These are phyloP conservation scores for Menura novaehollandiae DNA, from an alignment of 2,113 vertebrate genomes.

Conservation along the genomic window DNA sequence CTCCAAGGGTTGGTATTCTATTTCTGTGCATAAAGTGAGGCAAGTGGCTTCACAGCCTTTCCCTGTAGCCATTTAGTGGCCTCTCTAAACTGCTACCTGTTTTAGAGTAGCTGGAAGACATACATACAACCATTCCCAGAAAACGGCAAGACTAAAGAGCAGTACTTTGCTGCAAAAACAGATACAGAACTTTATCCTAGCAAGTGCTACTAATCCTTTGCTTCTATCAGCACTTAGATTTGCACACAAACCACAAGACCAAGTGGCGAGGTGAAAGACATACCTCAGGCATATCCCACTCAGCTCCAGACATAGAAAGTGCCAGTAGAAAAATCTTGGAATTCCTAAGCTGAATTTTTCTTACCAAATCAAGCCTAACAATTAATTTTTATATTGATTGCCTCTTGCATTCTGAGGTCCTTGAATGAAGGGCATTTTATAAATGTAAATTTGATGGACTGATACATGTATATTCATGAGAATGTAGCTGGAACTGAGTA, in stretches of 20 bases:
- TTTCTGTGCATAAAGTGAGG: background rate
- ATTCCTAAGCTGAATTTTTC: background rate
- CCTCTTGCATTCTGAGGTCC: constrained; percentile 8
- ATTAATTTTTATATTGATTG: constrained; percentile 40
- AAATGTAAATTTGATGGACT: constrained; percentile 55
- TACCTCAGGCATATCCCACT: background rate
- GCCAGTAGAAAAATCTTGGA: background rate
- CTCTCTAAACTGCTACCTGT: background rate
- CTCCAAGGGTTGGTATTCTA: background rate
- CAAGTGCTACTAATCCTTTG: background rate
- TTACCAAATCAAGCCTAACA: background rate
- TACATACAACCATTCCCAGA: background rate
- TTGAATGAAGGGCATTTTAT: constrained; percentile 44
- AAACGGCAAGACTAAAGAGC: accelerated
- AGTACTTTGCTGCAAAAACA: background rate
- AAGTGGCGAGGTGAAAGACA: background rate
- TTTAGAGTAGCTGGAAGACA: background rate
- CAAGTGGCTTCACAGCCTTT: background rate
- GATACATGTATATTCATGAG: constrained; percentile 62
- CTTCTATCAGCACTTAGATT: background rate
- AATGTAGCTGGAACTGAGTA: constrained; percentile 18
- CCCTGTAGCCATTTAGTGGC: background rate
- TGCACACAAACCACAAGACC: background rate
- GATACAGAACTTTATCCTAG: background rate
- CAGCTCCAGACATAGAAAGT: background rate